A percentile compares a stretch with the other conserved stretches of the same genome.
These are phyloP conservation scores for Clivina fossor DNA, from an alignment of 2,888 invertebrate genomes.

Conservation along the genomic window DNA sequence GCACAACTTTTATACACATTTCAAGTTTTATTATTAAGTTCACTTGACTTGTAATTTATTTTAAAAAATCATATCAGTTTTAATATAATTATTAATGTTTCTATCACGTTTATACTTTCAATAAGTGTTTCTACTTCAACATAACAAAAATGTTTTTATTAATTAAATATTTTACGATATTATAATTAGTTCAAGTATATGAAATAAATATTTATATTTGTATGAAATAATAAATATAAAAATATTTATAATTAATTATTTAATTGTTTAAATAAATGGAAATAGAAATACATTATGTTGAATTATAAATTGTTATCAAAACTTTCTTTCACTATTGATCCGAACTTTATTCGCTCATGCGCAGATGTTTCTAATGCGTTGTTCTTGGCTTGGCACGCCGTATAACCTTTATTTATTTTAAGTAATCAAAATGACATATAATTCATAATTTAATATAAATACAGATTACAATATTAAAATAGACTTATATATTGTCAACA, in stretches of 20 bases:
- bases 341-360: neutral
- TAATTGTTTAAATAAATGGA: neutral
- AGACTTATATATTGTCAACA: neutral
- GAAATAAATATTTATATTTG: neutral
- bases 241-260: neutral
- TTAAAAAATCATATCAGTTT: neutral
- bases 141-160: neutral
- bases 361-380: neutral
- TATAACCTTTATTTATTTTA: no score
- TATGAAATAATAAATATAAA: neutral
- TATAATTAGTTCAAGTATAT: neutral
- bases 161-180: no score
- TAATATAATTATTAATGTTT: neutral
- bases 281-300: no score
- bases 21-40: neutral
- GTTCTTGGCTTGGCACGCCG: no score
- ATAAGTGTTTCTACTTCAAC: neutral
- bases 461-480: neutral
- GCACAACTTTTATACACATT: no score
- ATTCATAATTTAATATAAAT: neutral
- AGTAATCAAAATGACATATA: neutral
- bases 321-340: slow-evolving; percentile 17
- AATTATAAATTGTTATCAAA: no score
- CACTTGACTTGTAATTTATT: no score
- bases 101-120: neutral